Evolutionary conservation across 1,140 invertebrate species (phyloP).

Genomic region (Caenorhabditis inopinata): DNA sequence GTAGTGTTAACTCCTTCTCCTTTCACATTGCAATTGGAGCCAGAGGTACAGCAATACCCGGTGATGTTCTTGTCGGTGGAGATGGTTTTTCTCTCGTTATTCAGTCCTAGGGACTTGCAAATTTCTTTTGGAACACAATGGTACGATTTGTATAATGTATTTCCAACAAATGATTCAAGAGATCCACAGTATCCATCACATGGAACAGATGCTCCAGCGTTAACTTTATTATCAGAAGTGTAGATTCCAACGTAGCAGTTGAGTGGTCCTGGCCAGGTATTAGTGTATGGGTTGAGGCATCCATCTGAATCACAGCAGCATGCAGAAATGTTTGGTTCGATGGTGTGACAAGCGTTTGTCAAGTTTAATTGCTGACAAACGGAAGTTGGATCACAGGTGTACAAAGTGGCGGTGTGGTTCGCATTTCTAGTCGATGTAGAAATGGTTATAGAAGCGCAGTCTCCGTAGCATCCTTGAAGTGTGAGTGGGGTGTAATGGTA

Average conservation of each 20-base stretch:
- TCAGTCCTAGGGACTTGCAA: slow-evolving; percentile 10
- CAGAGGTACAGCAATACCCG: slow-evolving; percentile 20
- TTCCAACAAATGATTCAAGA: neutral
- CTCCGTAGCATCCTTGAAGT: slow-evolving; percentile 34
- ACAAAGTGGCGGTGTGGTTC: slow-evolving; percentile 29
- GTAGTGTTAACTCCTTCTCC: neutral
- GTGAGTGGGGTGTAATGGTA: neutral
- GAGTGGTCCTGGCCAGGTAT: neutral
- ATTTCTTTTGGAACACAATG: slow-evolving; percentile 7
- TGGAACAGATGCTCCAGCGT: slow-evolving; percentile 8
- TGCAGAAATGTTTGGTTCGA: slow-evolving; percentile 23
- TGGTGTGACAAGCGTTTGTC: neutral
- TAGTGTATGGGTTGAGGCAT: slow-evolving; percentile 42
- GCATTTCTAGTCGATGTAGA: neutral
- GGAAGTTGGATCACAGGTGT: slow-evolving; percentile 42
- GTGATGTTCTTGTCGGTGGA: slow-evolving; percentile 29
- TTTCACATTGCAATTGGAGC: neutral
- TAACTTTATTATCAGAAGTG: neutral
- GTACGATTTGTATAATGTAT: neutral
- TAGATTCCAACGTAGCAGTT: slow-evolving; percentile 43
- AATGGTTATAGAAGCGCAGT: slow-evolving; percentile 36
- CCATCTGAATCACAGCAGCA: slow-evolving; percentile 44
- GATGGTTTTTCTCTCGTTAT: slow-evolving; percentile 18
- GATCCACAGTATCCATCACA: slow-evolving; percentile 35
- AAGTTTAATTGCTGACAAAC: slow-evolving; percentile 36